Base-by-base conservation (phyloP, 1,140 invertebrate species). In the Nebria ingens region DNA sequence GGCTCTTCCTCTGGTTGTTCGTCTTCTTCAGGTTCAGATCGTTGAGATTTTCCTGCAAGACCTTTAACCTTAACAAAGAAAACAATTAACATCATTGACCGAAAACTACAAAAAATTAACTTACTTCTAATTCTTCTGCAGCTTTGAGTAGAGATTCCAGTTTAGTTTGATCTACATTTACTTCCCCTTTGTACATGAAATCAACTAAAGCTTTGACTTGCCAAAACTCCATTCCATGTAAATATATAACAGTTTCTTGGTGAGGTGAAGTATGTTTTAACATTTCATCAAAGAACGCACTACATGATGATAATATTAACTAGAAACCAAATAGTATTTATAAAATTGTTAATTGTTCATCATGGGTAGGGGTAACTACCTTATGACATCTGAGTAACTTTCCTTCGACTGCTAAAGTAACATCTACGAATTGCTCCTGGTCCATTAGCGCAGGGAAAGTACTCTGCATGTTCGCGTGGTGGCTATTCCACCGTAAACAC, bases 401-500 rank as follows among this genome's bases (percentile, higher is more conserved):
- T 11, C 71, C 78, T 56, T 79, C 78, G 58, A 76, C 75, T 2
- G 76, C 73, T 45, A 80, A 61, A 2, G 79, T 80, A 1, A 78
- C 76, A 63, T 80, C 79, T 1, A 78, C 76, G 64, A 77, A 77
- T 54, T 74, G 68, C 59, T 79, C 73, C 34, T 71, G 71, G 15
- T 69, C 65, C 19, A 79, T 62, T n/a, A 80, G 62, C 56, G 59
- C 64, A 1, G 76, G 72, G 59, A 81, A 77, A 54, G 78, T 78
- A 42, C 72, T 76, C 59, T 84, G 79, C 72, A 86, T 79, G 63
- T 85, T 85, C 52, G 74, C 78, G 62, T 85, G 81, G 64, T 84
- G 84, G 67, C 81, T 84, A 65, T 85, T 84, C 84, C 84, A 86
- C 65, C 79, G 77, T 29, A 86, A 68, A 65, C 83, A 83, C 45